These are phyloP conservation scores for Amiota communis DNA, from an alignment of 2,888 invertebrate species.

Conservation along the genomic window DNA sequence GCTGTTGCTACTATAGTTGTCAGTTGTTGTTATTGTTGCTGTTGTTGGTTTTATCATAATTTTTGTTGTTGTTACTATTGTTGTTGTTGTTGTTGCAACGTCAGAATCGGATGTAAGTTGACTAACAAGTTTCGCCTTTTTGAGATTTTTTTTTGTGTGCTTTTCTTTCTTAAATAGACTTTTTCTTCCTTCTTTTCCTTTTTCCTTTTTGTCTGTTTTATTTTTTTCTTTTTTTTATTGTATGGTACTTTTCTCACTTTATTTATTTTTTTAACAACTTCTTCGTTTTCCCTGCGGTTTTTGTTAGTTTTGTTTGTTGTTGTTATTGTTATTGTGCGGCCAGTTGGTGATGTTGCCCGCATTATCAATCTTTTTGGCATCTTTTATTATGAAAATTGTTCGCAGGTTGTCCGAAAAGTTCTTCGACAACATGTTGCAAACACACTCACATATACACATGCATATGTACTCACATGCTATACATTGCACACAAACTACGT, in stretches of 20 bases:
- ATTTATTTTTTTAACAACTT: not conserved
- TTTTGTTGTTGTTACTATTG: slow-evolving; percentile 7
- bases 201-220: not conserved
- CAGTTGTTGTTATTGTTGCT: not conserved
- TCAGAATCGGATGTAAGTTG: slow-evolving; percentile 3
- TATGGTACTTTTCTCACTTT: not conserved
- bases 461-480: not conserved
- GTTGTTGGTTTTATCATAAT: not conserved
- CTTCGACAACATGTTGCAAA: not conserved
- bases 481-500: not conserved
- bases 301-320: too few relatives aligned
- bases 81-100: not conserved
- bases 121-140: slow-evolving; percentile 2
- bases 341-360: slow-evolving; percentile 26
- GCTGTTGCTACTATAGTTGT: not conserved
- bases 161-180: not conserved
- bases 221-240: not conserved
- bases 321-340: not conserved
- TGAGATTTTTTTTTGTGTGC: not conserved
- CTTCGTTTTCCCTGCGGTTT: not conserved
- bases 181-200: not conserved
- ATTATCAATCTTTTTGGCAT: slow-evolving; percentile 40
- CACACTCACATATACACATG: not conserved
- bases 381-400: slow-evolving; percentile 7
- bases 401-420: slow-evolving; percentile 34